phyloP scores from a whole-genome alignment of 2,797 vertebrate species.

The Chaunax sp. region DNA sequence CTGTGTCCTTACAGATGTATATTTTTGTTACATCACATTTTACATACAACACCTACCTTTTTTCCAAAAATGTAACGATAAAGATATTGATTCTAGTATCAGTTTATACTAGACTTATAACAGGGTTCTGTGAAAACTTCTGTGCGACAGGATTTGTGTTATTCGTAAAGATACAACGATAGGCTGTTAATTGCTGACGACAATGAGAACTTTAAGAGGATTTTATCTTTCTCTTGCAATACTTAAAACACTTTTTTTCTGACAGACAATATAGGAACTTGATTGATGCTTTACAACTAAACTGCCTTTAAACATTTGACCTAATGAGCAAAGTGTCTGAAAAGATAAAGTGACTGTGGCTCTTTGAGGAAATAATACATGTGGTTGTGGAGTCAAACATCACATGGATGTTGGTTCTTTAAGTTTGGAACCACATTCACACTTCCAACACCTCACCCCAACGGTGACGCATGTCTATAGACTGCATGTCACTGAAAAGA shows the following conservation, averaged over 20 bases:
- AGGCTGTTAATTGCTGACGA: not conserved
- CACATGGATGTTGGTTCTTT: not conserved
- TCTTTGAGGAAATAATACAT: not conserved
- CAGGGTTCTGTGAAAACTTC: slow-evolving; percentile 7
- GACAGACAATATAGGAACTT: slow-evolving; percentile 21
- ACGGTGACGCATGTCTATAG: not conserved
- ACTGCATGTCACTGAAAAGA: no score
- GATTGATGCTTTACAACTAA: slow-evolving; percentile 17
- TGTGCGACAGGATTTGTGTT: slow-evolving; percentile 12
- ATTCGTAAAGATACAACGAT: not conserved
- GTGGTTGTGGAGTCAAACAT: not conserved
- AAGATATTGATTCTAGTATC: not conserved
- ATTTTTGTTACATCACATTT: not conserved
- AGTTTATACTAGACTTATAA: not conserved
- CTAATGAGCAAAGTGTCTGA: slow-evolving; percentile 32
- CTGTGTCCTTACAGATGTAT: no score
- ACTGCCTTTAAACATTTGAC: not conserved
- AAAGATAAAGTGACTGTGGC: not conserved
- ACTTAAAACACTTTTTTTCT: slow-evolving; percentile 13
- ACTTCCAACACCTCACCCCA: not conserved
- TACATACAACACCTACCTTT: not conserved
- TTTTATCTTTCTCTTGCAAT: slow-evolving; percentile 10
- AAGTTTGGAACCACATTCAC: not conserved
- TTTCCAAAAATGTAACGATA: not conserved
- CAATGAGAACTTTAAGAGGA: not conserved